phyloP scores from a whole-genome alignment of 37 sponge, comb jelly and placozoan species.

The Aphrocallistes beatrix region DNA sequence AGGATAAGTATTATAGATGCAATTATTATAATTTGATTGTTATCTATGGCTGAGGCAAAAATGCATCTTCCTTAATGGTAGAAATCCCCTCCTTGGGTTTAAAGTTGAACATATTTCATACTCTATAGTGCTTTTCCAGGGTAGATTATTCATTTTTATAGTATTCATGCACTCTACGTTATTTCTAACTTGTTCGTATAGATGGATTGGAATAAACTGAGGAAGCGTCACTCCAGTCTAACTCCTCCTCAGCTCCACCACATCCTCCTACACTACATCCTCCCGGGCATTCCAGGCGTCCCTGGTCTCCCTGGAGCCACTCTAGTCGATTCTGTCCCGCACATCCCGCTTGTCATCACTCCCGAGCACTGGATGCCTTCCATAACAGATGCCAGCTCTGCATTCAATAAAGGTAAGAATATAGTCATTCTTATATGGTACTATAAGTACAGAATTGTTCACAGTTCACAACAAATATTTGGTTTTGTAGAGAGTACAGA shows the following conservation, averaged over 20 bases:
- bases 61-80: too few relatives aligned
- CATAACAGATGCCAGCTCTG: not conserved
- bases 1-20: too few relatives aligned
- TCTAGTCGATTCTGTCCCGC: not conserved
- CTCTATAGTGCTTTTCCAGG: too few relatives aligned
- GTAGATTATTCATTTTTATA: too few relatives aligned
- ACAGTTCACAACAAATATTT: not conserved
- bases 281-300: not conserved
- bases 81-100: too few relatives aligned
- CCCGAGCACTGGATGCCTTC: constrained; percentile 3
- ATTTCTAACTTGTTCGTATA: not conserved
- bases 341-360: not conserved
- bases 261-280: not conserved
- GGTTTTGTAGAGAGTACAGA: not conserved
- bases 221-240: not conserved
- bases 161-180: too few relatives aligned
- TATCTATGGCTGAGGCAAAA: too few relatives aligned
- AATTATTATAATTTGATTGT: too few relatives aligned
- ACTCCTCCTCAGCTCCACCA: not conserved
- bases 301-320: not conserved
- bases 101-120: too few relatives aligned
- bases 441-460: not conserved
- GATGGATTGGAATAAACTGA: not conserved
- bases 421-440: too few relatives aligned
- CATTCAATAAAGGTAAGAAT: not conserved